Evolutionary conservation across 2,113 vertebrate species (phyloP).

Genomic region (Anoura caudifer): DNA sequence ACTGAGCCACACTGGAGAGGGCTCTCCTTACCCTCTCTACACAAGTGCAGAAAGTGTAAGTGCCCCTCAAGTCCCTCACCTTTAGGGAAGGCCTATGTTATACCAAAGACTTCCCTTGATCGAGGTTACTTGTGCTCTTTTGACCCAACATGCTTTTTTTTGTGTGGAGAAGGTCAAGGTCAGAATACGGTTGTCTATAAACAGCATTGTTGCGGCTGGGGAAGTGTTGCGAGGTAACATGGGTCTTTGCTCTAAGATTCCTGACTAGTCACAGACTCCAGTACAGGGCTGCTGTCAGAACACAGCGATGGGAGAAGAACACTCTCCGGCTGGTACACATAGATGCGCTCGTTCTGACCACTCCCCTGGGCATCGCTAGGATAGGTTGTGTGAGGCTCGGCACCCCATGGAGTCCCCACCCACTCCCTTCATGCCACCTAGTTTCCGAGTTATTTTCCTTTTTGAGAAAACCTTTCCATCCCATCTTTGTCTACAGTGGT

Average conservation of each 20-base stretch:
- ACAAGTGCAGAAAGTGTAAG: background rate
- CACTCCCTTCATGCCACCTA: background rate
- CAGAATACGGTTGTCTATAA: background rate
- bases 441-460: background rate
- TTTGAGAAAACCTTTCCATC: background rate
- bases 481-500: background rate
- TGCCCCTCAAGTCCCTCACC: background rate
- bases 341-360: background rate
- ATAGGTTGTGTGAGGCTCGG: background rate
- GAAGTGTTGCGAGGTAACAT: background rate
- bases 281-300: background rate
- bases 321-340: accelerated
- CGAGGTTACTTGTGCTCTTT: background rate
- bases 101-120: background rate
- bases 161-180: background rate
- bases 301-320: background rate
- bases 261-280: background rate
- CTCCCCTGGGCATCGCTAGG: background rate
- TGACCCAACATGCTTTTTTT: background rate
- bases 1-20: too few relatives aligned
- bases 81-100: background rate
- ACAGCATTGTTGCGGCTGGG: background rate
- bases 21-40: background rate
- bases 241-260: background rate
- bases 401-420: too few relatives aligned